These are phyloP conservation scores for Plebejus anna DNA, from an alignment of 2,888 invertebrate species.

Conservation along the genomic window DNA sequence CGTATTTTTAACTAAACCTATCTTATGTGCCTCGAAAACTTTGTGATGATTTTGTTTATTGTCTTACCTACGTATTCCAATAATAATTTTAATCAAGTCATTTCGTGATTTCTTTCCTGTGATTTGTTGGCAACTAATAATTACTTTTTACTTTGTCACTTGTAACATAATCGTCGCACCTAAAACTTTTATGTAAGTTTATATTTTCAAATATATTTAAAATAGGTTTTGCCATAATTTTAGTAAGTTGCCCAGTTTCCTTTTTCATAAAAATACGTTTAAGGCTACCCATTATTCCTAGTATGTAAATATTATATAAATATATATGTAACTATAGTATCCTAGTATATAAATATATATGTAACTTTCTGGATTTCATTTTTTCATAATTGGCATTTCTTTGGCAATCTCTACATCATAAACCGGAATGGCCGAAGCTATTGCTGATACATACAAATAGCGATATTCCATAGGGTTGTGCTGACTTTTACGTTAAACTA, in stretches of 20 bases:
- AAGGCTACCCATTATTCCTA: background rate
- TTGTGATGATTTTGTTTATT: too few species aligned
- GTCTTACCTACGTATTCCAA: too few species aligned
- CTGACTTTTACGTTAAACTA: background rate
- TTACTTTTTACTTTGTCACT: too few species aligned
- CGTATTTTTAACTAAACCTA: too few species aligned
- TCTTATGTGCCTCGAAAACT: too few species aligned
- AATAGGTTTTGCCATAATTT: background rate
- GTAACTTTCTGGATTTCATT: conserved; percentile 21
- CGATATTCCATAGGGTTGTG: conserved; percentile 18
- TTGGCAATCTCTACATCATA: conserved; percentile 30
- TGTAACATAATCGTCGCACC: too few species aligned
- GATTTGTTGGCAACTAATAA: too few species aligned
- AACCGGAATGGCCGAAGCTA: conserved; percentile 29
- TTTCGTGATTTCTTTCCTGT: too few species aligned
- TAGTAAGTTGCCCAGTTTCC: background rate
- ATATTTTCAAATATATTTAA: too few species aligned
- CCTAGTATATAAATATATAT: background rate
- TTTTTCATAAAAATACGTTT: background rate
- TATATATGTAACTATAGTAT: conserved; percentile 17
- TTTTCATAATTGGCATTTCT: conserved; percentile 28
- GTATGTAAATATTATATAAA: background rate
- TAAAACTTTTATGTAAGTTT: too few species aligned
- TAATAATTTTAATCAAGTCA: too few species aligned
- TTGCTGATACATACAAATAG: conserved; percentile 31